These are phyloP conservation scores for Drosophila prosaltans DNA, from an alignment of 1,140 invertebrate species.

Conservation along the genomic window DNA sequence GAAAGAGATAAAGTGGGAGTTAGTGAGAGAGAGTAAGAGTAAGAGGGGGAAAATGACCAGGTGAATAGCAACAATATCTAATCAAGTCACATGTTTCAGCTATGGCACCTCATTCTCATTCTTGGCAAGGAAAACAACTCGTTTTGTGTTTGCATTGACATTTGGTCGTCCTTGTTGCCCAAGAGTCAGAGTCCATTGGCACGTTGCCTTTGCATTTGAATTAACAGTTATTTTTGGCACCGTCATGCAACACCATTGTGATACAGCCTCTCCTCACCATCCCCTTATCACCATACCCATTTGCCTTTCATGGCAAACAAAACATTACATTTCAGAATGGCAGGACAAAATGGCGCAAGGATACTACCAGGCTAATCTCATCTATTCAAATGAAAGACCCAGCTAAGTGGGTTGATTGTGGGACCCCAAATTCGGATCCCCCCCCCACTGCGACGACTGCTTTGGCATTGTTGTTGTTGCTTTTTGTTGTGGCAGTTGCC, in stretches of 20 bases:
- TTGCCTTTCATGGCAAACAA: constrained; percentile 28
- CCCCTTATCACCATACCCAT: background rate
- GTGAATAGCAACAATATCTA: constrained; percentile 68
- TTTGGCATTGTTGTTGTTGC: background rate
- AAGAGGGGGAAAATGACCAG: background rate
- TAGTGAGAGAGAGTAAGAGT: background rate
- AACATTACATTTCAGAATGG: constrained; percentile 25
- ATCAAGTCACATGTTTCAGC: constrained; percentile 61
- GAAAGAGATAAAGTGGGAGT: background rate
- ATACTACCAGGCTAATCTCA: constrained; percentile 56
- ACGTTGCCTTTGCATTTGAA: constrained; percentile 76
- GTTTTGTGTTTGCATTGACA: constrained; percentile 71
- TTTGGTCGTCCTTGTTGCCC: constrained; percentile 39
- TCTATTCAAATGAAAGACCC: constrained; percentile 62
- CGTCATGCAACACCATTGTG: constrained; percentile 21
- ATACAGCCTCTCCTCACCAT: background rate
- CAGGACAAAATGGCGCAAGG: constrained; percentile 24
- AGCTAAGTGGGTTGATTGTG: constrained; percentile 18
- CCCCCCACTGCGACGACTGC: background rate
- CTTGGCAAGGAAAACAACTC: constrained; percentile 14
- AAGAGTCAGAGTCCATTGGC: constrained; percentile 58
- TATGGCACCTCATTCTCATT: background rate
- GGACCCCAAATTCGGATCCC: background rate
- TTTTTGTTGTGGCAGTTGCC: background rate
- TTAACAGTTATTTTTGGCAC: constrained; percentile 79